Evolutionary conservation across 2,888 invertebrate genomes (phyloP).

Genomic region (Troides aeacus): DNA sequence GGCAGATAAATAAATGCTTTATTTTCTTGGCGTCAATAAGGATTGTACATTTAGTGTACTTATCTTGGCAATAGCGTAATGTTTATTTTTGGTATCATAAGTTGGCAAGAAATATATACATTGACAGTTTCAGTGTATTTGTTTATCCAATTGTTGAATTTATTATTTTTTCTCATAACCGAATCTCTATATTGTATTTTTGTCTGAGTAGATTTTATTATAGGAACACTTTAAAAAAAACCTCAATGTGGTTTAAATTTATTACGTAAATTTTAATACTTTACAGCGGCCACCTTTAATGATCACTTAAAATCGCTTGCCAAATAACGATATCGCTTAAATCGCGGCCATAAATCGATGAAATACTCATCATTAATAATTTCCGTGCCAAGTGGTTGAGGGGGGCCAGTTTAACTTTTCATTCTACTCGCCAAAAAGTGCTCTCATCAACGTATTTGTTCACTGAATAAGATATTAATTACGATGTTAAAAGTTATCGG

Average conservation of each 20-base stretch:
- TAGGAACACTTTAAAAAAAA: background rate
- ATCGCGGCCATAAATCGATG: conserved; percentile 17
- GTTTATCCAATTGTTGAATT: too few species aligned
- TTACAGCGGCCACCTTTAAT: conserved; percentile 3
- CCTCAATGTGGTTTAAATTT: background rate
- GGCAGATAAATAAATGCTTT: background rate
- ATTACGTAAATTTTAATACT: conserved; percentile 6
- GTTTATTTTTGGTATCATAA: background rate
- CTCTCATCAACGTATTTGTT: conserved; percentile 17
- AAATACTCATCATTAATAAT: conserved; percentile 17
- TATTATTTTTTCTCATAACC: too few species aligned
- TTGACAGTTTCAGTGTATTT: background rate
- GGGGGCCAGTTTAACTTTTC: conserved; percentile 21
- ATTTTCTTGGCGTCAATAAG: background rate
- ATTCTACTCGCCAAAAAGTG: conserved; percentile 22
- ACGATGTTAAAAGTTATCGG: conserved; percentile 25
- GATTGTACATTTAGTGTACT: background rate
- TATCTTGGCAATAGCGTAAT: background rate
- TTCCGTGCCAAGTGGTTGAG: conserved; percentile 7
- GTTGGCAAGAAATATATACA: background rate
- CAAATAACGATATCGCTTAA: conserved; percentile 24
- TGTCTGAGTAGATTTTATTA: too few species aligned
- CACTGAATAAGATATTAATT: conserved; percentile 26
- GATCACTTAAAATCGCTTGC: conserved; percentile 18
- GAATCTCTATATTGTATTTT: too few species aligned